Base-by-base conservation (phyloP, 2,113 vertebrate species). In the Prionailurus bengalensis region DNA sequence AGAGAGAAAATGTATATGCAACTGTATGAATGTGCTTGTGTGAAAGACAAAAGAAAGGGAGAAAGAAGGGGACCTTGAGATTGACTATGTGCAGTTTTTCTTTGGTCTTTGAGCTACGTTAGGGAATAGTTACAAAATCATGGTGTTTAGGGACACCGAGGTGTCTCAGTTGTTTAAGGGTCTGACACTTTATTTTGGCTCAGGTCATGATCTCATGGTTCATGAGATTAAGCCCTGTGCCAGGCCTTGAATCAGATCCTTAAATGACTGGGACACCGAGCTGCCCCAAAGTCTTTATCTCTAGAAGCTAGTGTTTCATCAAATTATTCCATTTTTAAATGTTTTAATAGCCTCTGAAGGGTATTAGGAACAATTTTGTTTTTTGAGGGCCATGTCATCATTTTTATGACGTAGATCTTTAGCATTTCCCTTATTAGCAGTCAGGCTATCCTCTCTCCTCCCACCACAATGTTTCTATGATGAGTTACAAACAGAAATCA, bases 371-470 rank as follows among this genome's bases (percentile, higher is more conserved):
- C 25, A 48, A 13, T n/a, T 12, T 27, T 45, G 45, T 58, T 58
- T 61, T 61, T 61, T 27, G 98, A 99, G 98, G 98, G 98, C 98
- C 98, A 98, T 98, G 98, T 99, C 99, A 99, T 99, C 97, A 97
- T 98, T 99, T 99, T 99, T 99, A 99, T 99, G 98, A 99, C 97
- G 98, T 98, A 98, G 97, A 98, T 99, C 99, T 99, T 99, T 99
- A 99, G 99, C 99, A 98, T 99, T 98, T 99, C 99, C 99, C 98
- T 98, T 98, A 98, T 99, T 98, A 98, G 98, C 98, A 99, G 98
- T 99, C 98, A 98, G 98, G 25, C 98, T 97, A 93, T 98, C 98
- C 99, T 98, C 98, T 10, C 82, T 98, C 97, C 98, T 98, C 98
- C 98, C 97, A 98, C 98, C 98, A 98, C 97, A 97, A 99, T 92